Percentiles rank a stretch among this genome's conserved stretches.
These are phyloP conservation scores for Parauchenoglanis punctatus DNA, from an alignment of 2,797 vertebrate genomes.

Conservation along the genomic window DNA sequence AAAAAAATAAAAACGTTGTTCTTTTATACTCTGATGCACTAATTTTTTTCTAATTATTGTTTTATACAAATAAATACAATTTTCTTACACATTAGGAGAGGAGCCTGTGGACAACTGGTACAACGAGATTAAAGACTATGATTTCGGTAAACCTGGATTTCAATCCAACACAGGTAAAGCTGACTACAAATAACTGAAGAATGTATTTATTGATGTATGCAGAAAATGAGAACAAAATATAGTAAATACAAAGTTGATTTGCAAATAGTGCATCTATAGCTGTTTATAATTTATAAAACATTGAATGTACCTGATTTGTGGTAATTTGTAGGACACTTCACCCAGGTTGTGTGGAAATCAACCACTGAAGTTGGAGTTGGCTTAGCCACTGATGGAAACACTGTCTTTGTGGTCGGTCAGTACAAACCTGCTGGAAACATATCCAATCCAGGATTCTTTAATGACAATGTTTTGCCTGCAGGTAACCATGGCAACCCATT, in stretches of 20 bases:
- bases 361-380: constrained; percentile 61
- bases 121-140: constrained; percentile 72
- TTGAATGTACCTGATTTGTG: neutral
- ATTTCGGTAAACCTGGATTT: constrained; percentile 60
- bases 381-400: constrained; percentile 58
- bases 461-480: constrained; percentile 60
- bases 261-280: neutral
- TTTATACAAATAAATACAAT: too few relatives aligned
- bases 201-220: neutral
- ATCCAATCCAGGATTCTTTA: constrained; percentile 48
- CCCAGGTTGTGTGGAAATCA: constrained; percentile 65
- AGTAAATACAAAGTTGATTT: neutral
- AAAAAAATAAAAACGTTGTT: too few relatives aligned
- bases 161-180: constrained; percentile 59
- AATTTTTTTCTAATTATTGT: too few relatives aligned
- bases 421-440: constrained; percentile 65
- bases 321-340: constrained; percentile 62
- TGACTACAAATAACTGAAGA: neutral
- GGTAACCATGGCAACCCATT: neutral
- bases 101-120: constrained; percentile 73
- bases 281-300: neutral
- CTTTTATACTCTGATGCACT: too few relatives aligned
- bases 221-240: neutral
- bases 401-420: constrained; percentile 56
- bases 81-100: constrained; percentile 60